Conservation (phyloP, 2,113 vertebrate genomes). For the Balaeniceps rex region DNA sequence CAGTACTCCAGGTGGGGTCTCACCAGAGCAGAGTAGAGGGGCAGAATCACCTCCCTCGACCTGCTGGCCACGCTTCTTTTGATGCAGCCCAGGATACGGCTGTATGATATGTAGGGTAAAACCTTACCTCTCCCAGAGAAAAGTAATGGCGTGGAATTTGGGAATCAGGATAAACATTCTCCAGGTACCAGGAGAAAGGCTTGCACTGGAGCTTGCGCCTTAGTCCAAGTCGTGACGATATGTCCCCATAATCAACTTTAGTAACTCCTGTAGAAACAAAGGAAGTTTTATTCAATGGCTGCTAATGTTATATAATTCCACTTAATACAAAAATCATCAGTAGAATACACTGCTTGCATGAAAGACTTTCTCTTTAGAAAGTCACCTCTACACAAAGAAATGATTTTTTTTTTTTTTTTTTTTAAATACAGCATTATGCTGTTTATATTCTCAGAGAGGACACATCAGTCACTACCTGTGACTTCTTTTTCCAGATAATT, state of each 20-base stretch:
- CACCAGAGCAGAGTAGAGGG: no score
- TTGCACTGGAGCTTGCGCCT: slow-evolving; percentile 96
- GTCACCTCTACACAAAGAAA: background rate
- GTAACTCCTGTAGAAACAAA: slow-evolving; percentile 86
- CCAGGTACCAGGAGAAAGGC: slow-evolving; percentile 98
- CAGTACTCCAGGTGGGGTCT: no score
- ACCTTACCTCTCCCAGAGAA: slow-evolving; percentile 94
- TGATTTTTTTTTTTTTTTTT: background rate
- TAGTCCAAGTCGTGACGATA: slow-evolving; percentile 84
- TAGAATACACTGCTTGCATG: background rate
- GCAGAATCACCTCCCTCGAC: no score
- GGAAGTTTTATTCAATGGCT: background rate
- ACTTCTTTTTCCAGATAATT: background rate
- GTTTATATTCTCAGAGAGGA: background rate
- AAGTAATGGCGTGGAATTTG: slow-evolving; percentile 98
- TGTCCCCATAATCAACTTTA: slow-evolving; percentile 98
- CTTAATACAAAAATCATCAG: background rate
- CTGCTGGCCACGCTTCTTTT: no score
- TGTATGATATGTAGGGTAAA: background rate
- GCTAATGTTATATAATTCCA: background rate
- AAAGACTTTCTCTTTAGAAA: background rate
- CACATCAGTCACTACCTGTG: background rate
- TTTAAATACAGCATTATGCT: background rate
- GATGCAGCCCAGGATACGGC: no score
- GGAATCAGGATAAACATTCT: slow-evolving; percentile 97